Percentiles rank a stretch among this genome's conserved stretches.
Conservation (phyloP, 64 coral and sea anemone genomes). For the Montipora cactus region DNA sequence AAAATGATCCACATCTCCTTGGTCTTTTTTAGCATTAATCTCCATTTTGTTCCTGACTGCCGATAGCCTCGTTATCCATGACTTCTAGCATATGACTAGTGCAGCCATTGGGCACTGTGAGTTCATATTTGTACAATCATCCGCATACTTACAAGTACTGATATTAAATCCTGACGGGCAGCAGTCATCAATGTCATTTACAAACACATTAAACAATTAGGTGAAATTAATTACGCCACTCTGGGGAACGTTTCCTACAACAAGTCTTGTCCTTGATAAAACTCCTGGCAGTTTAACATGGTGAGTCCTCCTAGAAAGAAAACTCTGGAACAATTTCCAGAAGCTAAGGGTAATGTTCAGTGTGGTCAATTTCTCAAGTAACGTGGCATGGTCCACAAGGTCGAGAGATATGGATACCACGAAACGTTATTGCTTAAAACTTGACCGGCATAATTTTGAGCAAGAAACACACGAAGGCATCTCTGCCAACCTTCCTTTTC, state of each 20-base stretch:
- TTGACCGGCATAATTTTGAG: no score
- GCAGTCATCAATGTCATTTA: slow-evolving; percentile 59
- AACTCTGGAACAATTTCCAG: slow-evolving; percentile 42
- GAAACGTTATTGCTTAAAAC: no score
- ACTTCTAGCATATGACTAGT: slow-evolving; percentile 15
- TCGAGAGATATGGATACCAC: not conserved
- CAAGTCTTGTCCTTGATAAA: not conserved
- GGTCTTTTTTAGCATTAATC: slow-evolving; percentile 2
- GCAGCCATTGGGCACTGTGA: not conserved
- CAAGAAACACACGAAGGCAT: no score
- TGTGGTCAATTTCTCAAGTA: slow-evolving; percentile 1
- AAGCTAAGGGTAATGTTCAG: slow-evolving; percentile 13
- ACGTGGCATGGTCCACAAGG: slow-evolving; percentile 27
- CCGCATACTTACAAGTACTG: slow-evolving; percentile 43
- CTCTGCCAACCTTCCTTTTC: no score
- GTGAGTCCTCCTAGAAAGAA: not conserved
- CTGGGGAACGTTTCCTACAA: not conserved
- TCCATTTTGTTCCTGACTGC: not conserved
- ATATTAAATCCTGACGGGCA: not conserved
- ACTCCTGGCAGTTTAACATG: not conserved
- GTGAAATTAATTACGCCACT: slow-evolving; percentile 28
- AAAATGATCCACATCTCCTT: not conserved
- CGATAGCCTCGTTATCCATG: not conserved
- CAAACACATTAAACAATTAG: slow-evolving; percentile 44
- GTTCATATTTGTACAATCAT: slow-evolving; percentile 52